Conservation (phyloP, 2,113 vertebrate genomes). For the Spermophilus dauricus region DNA sequence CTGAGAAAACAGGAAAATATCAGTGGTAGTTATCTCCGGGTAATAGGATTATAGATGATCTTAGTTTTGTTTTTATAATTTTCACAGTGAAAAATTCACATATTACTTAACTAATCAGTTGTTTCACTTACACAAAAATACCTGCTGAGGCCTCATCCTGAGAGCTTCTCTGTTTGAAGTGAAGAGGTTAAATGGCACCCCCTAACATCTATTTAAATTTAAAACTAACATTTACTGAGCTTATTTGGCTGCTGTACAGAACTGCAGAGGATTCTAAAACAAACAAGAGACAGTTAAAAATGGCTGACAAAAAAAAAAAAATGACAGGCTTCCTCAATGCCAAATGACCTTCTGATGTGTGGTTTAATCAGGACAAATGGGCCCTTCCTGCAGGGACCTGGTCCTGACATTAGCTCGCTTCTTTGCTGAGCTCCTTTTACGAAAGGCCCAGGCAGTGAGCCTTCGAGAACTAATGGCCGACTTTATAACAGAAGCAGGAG, state of each 20-base stretch:
- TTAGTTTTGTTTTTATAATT: constrained; percentile 23
- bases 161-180: neutral
- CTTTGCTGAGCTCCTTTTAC: too few species aligned
- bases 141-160: neutral
- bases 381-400: too few species aligned
- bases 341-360: too few species aligned
- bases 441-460: too few species aligned
- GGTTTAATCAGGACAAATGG: too few species aligned
- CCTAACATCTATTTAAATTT: neutral
- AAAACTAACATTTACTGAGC: neutral
- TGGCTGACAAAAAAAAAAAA: neutral
- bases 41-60: neutral
- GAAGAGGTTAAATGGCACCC: neutral
- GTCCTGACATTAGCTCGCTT: too few species aligned
- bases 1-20: neutral
- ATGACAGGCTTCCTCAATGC: too few species aligned
- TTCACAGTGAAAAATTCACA: neutral
- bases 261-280: neutral
- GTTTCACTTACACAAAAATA: neutral
- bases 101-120: neutral
- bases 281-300: constrained; percentile 21
- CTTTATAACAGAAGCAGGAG: too few species aligned
- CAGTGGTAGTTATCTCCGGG: neutral
- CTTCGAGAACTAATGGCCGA: too few species aligned
- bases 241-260: neutral